Evolutionary conservation across 2,888 invertebrate genomes (phyloP), one percentile per base, ranked within the genome.

Genomic region (Chalcosyrphus nemorum): DNA sequence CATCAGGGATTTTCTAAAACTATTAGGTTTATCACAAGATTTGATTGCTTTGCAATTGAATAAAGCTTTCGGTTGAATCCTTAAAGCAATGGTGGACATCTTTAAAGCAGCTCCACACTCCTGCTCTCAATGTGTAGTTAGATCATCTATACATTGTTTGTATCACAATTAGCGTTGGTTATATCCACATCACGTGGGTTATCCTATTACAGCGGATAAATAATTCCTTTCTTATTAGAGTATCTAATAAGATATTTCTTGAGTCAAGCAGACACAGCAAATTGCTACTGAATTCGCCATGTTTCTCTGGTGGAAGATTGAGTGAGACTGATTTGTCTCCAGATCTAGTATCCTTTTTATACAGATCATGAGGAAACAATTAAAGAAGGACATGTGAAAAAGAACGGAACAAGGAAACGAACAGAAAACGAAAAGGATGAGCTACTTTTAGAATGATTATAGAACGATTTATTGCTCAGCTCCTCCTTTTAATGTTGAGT

Each of bases 281-380:
- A 9, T 24, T 11, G 3, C n/a, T 9, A 11, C 2, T 56, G 66
- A 50, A 27, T 15, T 21, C 4, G 21, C 9, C 50, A 52, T 43
- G 21, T 29, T 50, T 32, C 29, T 41, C 32, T n/a, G 57, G 9
- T 9, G 27, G 47, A 24, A 9, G 47, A 65, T 54, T 35, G 52
- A 52, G 17, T 80, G 32, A 59, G 50, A 80, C 78, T 80, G 66
- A 66, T 45, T 43, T 66, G n/a, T n/a, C n/a, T n/a, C n/a, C 29
- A 59, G 7, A 21, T 78, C 24, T 15, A 17, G 59, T 45, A 27
- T 65, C 24, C 59, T 35, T 80, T 80, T 66, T 80, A 80, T 80
- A 80, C 43, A n/a, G n/a, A n/a, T n/a, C n/a, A n/a, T 15, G 9
- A 50, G 19, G 66, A 65, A 27, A 61, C 43, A 21, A 43, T 38